Evolutionary conservation across 2,113 vertebrate species (phyloP).

Genomic region (Pteropus alecto): DNA sequence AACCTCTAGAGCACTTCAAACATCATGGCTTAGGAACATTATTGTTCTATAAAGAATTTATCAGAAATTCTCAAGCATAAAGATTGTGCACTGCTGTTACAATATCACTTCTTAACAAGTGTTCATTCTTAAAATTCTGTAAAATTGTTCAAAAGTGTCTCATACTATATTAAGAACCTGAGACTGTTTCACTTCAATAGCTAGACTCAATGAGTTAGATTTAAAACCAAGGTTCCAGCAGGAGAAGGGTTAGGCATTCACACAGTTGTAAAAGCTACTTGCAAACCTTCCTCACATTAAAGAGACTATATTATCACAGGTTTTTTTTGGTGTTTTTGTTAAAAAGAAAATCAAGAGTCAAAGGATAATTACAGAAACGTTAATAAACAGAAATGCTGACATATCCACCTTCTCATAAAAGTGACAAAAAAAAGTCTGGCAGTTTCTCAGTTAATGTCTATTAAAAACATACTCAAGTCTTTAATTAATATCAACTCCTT

Average conservation of each 20-base stretch:
- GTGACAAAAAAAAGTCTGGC: not conserved
- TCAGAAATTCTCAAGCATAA: constrained; percentile 12
- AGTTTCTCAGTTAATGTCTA: constrained; percentile 6
- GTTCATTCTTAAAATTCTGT: constrained; percentile 24
- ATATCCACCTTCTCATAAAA: not conserved
- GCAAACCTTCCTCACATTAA: not conserved
- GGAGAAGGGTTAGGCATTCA: not conserved
- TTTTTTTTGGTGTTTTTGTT: not conserved
- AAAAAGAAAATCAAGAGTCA: constrained; percentile 15
- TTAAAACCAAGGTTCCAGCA: not conserved
- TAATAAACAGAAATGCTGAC: not conserved
- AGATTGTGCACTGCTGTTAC: not conserved
- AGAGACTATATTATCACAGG: not conserved
- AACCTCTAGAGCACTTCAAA: not conserved
- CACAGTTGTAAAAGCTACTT: not conserved
- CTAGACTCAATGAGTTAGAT: not conserved
- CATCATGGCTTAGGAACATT: not conserved
- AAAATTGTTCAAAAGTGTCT: not conserved
- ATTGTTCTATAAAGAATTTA: not conserved
- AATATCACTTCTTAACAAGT: not conserved
- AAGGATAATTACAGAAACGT: constrained; percentile 7
- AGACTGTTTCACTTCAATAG: not conserved
- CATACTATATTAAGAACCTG: not conserved
- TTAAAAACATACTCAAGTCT: not conserved
- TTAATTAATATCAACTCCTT: constrained; percentile 14